Base-by-base conservation (phyloP, 2,888 invertebrate species). In the Elmis aenea region DNA sequence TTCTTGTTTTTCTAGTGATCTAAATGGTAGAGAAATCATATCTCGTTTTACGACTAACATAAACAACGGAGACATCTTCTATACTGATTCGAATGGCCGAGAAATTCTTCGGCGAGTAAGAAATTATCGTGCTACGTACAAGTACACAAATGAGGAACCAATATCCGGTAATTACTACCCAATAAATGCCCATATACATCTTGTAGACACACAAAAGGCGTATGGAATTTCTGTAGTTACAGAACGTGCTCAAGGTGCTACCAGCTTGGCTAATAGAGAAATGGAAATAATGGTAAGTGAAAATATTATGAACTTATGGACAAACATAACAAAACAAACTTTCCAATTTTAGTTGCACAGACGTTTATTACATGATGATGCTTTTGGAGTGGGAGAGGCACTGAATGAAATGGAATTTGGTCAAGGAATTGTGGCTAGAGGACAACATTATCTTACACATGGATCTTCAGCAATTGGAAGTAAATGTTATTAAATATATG, bases 371-470 rank as follows among this genome's bases (percentile, higher is more conserved):
- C 72, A 75, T 26, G 96, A 97, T 53, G 96, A 95, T 59, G 83
- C 81, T 0, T 89, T 90, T 52, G 96, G 95, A 0, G 93, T 96
- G 0, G 85, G 75, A 0, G 94, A 97, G 66, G 80, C 91, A 0
- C 64, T 97, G 0, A 86, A 94, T 57, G 96, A 95, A 64, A 73
- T 74, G 0, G 79, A 74, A 0, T 76, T 67, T 27, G 80, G 77
- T 0, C 55, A 63, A 38, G 86, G 86, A 0, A 52, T 86, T 0
- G 75, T 83, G 0, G 81, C 75, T 0, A 67, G 78, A 27, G 85
- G 86, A 0, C 74, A 69, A 11, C 81, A 83, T 44, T 75, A 73
- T 39, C 9, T 77, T 2, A 20, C 72, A 30, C 50, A 64, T 3
- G 70, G 70, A 1, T n/a, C n/a, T n/a, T n/a, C n/a, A n/a, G n/a